Conservation (phyloP, 1,140 invertebrate species). For the Brachionus plicatilis region DNA sequence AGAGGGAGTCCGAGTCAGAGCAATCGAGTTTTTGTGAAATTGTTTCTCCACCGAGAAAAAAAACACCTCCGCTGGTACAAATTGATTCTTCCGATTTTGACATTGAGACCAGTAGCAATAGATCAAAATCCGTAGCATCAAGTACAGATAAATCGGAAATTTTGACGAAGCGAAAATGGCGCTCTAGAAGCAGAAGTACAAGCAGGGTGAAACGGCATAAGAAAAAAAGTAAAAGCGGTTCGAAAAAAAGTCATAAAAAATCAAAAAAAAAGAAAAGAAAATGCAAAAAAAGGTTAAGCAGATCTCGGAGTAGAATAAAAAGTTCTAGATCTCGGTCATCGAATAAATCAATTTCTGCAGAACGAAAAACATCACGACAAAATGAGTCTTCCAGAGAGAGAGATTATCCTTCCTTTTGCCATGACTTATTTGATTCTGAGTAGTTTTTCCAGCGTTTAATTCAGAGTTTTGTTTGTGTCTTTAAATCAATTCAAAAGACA, state of each 20-base stretch:
- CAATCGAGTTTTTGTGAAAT: constrained; percentile 34
- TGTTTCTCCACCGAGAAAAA: constrained; percentile 11
- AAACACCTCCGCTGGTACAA: not conserved
- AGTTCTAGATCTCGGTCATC: not conserved
- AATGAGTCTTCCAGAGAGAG: not conserved
- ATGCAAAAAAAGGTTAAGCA: not conserved
- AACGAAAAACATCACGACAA: not conserved
- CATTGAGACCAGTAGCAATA: not conserved
- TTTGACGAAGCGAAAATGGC: not conserved
- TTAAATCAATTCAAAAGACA: no score
- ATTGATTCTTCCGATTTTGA: not conserved
- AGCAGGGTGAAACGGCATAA: not conserved
- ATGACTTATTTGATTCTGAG: not conserved
- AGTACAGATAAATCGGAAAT: not conserved
- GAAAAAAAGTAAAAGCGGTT: not conserved
- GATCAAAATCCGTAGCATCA: not conserved
- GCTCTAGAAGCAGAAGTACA: not conserved
- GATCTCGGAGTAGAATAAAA: not conserved
- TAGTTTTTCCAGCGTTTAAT: not conserved
- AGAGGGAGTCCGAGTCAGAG: constrained; percentile 19
- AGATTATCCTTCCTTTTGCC: not conserved
- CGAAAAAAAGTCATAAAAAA: constrained; percentile 30
- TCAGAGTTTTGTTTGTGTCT: no score
- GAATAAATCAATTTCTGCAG: not conserved
- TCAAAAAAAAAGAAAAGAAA: not conserved